Evolutionary conservation across 53 echinoderm and acorn worm species (phyloP).

Genomic region (Paelopatides confundens): DNA sequence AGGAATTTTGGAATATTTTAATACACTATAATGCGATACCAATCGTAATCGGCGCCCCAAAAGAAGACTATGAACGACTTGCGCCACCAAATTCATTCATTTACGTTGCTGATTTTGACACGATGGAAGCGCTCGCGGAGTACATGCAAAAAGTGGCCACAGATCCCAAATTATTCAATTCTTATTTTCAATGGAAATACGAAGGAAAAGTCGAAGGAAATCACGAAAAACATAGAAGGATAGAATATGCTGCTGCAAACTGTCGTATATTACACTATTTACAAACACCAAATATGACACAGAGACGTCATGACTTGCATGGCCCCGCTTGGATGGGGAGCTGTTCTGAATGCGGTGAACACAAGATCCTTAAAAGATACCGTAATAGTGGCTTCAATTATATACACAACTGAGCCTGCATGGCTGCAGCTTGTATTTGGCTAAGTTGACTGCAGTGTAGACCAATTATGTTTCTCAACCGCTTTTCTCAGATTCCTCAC

Average conservation of each 20-base stretch:
- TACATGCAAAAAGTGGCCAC: neutral
- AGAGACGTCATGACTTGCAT: neutral
- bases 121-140: neutral
- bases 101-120: conserved; percentile 21
- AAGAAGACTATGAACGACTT: conserved; percentile 8
- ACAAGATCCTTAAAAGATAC: neutral
- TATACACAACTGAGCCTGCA: neutral
- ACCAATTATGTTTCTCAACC: no score
- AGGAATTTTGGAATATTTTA: conserved; percentile 29
- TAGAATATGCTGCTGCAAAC: conserved; percentile 24
- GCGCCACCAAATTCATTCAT: conserved; percentile 35
- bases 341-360: conserved; percentile 13
- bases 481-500: no score
- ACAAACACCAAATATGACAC: neutral
- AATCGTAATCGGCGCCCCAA: conserved; percentile 4
- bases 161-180: conserved; percentile 6
- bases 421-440: no score
- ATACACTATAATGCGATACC: conserved; percentile 36
- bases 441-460: no score
- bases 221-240: conserved; percentile 24
- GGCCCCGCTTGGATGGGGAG: conserved; percentile 21
- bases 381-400: conserved; percentile 16
- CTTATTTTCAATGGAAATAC: conserved; percentile 7
- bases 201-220: neutral
- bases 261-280: conserved; percentile 19